These are phyloP conservation scores for Danio tinwini DNA, from an alignment of 2,797 vertebrate species.

Conservation along the genomic window DNA sequence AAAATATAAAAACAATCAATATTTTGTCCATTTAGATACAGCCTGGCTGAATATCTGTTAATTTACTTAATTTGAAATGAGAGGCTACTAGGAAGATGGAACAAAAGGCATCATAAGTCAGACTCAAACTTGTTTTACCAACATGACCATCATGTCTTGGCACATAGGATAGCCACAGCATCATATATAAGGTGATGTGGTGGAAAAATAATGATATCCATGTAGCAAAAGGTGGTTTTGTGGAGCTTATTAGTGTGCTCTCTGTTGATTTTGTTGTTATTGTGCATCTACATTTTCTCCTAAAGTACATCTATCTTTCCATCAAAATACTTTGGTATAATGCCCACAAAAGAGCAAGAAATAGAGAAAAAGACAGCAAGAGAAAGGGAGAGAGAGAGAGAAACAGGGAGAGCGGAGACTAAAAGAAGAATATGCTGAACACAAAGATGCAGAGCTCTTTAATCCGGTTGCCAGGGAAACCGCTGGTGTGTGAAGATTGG, in stretches of 20 bases:
- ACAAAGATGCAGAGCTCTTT: slow-evolving; percentile 61
- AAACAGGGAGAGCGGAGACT: slow-evolving; percentile 34
- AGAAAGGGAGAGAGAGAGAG: slow-evolving; percentile 6
- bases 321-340: slow-evolving; percentile 14
- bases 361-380: slow-evolving; percentile 27
- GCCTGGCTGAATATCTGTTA: background rate
- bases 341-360: slow-evolving; percentile 34
- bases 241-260: background rate
- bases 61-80: background rate
- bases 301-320: background rate
- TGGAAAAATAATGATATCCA: background rate
- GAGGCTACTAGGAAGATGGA: background rate
- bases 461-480: slow-evolving; percentile 67
- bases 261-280: background rate
- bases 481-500: slow-evolving; percentile 56
- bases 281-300: slow-evolving; percentile 4
- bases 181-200: no score
- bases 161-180: no score
- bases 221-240: background rate
- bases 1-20: background rate
- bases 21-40: background rate
- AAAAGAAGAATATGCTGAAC: slow-evolving; percentile 65
- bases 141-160: background rate
- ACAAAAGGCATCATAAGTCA: background rate
- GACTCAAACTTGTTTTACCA: background rate